phyloP scores from a whole-genome alignment of 1,140 invertebrate genomes.

The Euura saliciscinereae region DNA sequence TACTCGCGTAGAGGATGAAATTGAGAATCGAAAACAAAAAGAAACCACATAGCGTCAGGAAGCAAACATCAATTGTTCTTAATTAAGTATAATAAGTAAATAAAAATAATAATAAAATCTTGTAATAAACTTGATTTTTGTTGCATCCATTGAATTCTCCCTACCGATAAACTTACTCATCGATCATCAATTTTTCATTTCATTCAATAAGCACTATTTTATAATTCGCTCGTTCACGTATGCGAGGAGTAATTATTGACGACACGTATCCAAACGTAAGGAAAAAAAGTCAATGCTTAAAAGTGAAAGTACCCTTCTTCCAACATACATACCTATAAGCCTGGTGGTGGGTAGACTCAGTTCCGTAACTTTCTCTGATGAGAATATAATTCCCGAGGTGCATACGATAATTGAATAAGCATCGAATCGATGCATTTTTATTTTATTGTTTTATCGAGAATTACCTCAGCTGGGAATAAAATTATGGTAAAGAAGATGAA shows the following conservation, averaged over 20 bases:
- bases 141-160: background rate
- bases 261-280: background rate
- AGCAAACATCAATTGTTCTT: background rate
- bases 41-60: too few relatives aligned
- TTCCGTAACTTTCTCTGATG: slow-evolving; percentile 35
- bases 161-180: background rate
- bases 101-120: background rate
- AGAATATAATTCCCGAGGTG: slow-evolving; percentile 3
- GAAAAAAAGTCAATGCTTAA: background rate
- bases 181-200: background rate
- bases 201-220: background rate
- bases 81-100: background rate
- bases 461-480: too few relatives aligned
- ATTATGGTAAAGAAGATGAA: background rate
- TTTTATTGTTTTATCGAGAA: background rate
- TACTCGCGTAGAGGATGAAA: too few relatives aligned
- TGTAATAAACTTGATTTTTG: background rate
- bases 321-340: slow-evolving; percentile 32
- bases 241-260: background rate
- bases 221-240: background rate
- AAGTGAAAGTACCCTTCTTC: slow-evolving; percentile 53
- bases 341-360: background rate
- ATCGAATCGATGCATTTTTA: background rate
- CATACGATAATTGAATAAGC: background rate
- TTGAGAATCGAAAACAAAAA: too few relatives aligned